Evolutionary conservation across 2,888 invertebrate genomes (phyloP).

Genomic region (Allacma fusca): DNA sequence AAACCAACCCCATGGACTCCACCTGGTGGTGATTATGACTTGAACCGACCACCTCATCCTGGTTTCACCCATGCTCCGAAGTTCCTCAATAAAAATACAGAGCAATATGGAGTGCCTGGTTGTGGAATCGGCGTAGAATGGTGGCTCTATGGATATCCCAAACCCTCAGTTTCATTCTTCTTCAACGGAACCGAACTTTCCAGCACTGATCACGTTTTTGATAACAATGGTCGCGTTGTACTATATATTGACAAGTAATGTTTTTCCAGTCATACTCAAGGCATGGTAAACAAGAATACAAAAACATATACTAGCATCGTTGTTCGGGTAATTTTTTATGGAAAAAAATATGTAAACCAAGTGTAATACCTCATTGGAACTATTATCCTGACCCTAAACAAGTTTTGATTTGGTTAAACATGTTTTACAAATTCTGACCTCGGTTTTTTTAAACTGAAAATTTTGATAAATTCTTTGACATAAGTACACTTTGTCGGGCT

Average conservation of each 20-base stretch:
- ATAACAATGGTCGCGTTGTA: conserved; percentile 82
- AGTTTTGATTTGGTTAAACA: too few species aligned
- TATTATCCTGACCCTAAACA: too few species aligned
- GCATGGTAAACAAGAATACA: too few species aligned
- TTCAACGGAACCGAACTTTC: conserved; percentile 77
- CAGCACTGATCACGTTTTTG: conserved; percentile 43
- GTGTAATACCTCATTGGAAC: too few species aligned
- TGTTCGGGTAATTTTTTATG: neutral
- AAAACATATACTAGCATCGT: neutral
- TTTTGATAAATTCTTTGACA: too few species aligned
- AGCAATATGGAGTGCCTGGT: conserved; percentile 91
- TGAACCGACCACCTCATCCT: conserved; percentile 85
- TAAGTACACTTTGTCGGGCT: too few species aligned
- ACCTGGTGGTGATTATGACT: conserved; percentile 87
- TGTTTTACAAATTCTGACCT: too few species aligned
- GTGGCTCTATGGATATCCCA: conserved; percentile 93
- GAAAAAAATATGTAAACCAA: neutral
- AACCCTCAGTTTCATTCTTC: conserved; percentile 89
- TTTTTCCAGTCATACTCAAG: too few species aligned
- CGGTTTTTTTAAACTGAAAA: too few species aligned
- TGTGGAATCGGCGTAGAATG: conserved; percentile 90
- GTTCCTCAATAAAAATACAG: conserved; percentile 84
- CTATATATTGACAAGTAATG: conserved; percentile 83
- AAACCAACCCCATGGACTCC: conserved; percentile 50
- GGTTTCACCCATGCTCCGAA: conserved; percentile 82